phyloP scores from a whole-genome alignment of 2,888 invertebrate genomes.

The Hemicrepidius hirtus region DNA sequence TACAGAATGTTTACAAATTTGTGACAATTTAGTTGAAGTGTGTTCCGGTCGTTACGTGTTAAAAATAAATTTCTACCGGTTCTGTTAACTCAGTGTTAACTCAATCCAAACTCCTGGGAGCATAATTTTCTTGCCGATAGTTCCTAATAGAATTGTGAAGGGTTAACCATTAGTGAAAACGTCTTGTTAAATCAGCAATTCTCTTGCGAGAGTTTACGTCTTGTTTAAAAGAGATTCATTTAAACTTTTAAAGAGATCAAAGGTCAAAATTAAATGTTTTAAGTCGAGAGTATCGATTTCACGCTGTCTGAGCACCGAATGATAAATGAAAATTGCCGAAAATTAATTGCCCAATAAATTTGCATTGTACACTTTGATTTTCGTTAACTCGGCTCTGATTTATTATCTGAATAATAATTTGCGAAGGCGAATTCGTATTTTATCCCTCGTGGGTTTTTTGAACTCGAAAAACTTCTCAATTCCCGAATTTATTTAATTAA shows the following conservation, averaged over 20 bases:
- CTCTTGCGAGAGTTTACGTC: background rate
- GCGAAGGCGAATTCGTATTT: constrained; percentile 17
- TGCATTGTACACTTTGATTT: constrained; percentile 35
- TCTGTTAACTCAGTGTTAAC: no score
- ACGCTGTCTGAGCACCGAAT: constrained; percentile 27
- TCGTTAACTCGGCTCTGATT: constrained; percentile 26
- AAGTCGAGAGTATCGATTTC: constrained; percentile 30
- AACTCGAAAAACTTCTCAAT: background rate
- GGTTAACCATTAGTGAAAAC: background rate
- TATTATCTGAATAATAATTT: constrained; percentile 33
- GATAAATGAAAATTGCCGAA: constrained; percentile 33
- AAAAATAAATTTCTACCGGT: no score
- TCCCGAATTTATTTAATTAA: background rate
- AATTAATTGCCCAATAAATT: constrained; percentile 34
- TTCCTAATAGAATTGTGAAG: background rate
- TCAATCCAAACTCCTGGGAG: no score
- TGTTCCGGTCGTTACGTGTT: no score
- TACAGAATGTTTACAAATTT: background rate
- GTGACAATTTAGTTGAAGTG: background rate
- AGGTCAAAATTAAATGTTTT: constrained; percentile 24
- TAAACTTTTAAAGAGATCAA: constrained; percentile 21
- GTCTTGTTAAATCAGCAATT: no score
- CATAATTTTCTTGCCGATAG: no score
- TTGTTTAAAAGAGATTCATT: constrained; percentile 22
- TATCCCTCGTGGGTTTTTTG: background rate